Conservation (phyloP, 2,797 vertebrate genomes). For the Poliocrania exsul region DNA sequence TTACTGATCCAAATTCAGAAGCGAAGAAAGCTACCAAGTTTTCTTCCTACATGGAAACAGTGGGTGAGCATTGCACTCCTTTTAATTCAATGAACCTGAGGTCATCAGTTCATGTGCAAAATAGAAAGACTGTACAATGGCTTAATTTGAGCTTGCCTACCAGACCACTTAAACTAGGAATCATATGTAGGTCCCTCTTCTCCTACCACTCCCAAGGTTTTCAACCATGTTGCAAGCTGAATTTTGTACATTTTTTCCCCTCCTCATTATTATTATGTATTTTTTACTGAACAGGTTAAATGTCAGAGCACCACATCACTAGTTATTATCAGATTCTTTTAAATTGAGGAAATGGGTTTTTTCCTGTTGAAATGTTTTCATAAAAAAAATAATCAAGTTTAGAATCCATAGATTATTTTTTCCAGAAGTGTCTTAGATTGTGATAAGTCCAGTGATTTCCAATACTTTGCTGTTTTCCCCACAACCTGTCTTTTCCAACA, state of each 20-base stretch:
- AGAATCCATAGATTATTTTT: not conserved
- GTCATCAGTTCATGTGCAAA: not conserved
- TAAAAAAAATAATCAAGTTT: not conserved
- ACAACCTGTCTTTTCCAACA: not conserved
- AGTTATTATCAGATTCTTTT: not conserved
- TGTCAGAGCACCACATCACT: not conserved
- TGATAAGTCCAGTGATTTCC: not conserved
- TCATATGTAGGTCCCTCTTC: not conserved
- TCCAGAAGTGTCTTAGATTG: not conserved
- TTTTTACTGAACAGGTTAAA: not conserved
- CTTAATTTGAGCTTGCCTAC: not conserved
- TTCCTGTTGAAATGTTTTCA: not conserved
- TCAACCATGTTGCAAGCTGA: not conserved
- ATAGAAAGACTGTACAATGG: not conserved
- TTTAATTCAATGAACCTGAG: not conserved
- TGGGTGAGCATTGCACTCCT: fast-evolving
- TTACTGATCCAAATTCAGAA: not conserved
- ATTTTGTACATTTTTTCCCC: fast-evolving
- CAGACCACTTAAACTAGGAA: not conserved
- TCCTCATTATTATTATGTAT: not conserved
- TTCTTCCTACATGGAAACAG: not conserved
- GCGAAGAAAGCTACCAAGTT: not conserved
- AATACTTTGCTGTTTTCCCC: not conserved
- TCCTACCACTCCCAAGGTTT: not conserved
- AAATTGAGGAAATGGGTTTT: not conserved